A percentile compares a stretch with the other conserved stretches of the same genome.
Evolutionary conservation across 1,140 invertebrate species (phyloP).

Genomic region (Whitmania pigra): DNA sequence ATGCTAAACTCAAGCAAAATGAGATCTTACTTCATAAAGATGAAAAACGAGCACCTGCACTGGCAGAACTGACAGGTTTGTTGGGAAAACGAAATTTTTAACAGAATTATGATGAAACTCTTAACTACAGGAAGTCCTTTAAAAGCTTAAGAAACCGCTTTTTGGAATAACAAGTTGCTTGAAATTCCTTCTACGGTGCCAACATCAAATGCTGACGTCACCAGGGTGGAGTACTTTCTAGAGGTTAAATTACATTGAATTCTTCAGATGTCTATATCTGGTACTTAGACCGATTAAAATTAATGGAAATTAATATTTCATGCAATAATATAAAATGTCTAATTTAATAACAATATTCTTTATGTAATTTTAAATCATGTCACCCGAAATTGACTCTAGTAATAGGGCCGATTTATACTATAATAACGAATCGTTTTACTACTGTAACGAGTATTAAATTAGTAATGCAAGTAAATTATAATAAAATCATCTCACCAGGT

Average conservation of each 20-base stretch:
- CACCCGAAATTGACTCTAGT: no score
- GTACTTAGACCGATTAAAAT: background rate
- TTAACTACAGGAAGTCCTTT: background rate
- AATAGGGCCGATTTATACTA: no score
- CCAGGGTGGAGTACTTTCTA: constrained; percentile 46
- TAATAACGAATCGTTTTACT: no score
- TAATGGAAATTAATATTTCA: background rate
- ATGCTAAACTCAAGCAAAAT: constrained; percentile 45
- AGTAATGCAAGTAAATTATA: no score
- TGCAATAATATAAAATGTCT: background rate
- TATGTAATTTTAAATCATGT: background rate
- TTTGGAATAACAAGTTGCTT: constrained; percentile 44
- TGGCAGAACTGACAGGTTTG: constrained; percentile 43
- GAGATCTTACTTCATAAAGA: constrained; percentile 45
- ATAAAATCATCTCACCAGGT: no score
- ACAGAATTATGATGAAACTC: background rate
- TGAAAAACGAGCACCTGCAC: constrained; percentile 42
- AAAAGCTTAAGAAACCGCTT: constrained; percentile 23
- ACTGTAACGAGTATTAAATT: no score
- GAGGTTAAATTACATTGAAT: constrained; percentile 33
- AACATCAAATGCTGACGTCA: constrained; percentile 45
- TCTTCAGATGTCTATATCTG: background rate
- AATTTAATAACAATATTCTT: background rate
- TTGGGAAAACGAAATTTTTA: background rate
- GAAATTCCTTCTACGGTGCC: constrained; percentile 46